phyloP scores from a whole-genome alignment of 2,888 invertebrate species.

The Halocaridina rubra region DNA sequence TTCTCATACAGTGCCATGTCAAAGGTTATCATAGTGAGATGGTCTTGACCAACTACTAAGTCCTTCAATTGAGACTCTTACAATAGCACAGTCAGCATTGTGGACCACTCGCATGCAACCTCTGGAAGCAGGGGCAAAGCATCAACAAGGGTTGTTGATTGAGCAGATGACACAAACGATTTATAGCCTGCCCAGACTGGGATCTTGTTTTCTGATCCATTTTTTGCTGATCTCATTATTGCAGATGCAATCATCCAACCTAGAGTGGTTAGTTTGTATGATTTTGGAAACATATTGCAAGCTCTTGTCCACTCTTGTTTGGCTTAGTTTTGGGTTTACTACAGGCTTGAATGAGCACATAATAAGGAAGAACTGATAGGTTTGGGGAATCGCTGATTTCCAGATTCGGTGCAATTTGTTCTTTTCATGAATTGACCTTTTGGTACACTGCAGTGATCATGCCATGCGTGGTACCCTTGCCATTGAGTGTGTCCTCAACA shows the following conservation, averaged over 20 bases:
- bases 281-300: too few relatives aligned
- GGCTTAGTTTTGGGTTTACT: conserved; percentile 16
- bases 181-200: conserved; percentile 26
- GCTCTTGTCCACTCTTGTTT: not conserved
- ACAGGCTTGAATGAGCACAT: not conserved
- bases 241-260: conserved; percentile 34
- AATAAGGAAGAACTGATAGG: conserved; percentile 9
- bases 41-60: conserved; percentile 31
- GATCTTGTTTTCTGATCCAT: conserved; percentile 14
- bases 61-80: conserved; percentile 12
- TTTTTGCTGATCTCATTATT: not conserved
- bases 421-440: not conserved
- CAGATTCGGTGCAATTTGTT: not conserved
- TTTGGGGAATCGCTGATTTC: too few relatives aligned
- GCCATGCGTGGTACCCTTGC: too few relatives aligned
- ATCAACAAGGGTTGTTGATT: not conserved
- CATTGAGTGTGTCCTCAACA: too few relatives aligned
- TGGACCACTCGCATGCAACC: conserved; percentile 22
- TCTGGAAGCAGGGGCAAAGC: conserved; percentile 31
- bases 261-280: conserved; percentile 5
- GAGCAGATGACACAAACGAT: conserved; percentile 7
- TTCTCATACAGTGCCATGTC: conserved; percentile 37
- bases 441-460: conserved; percentile 13
- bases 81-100: conserved; percentile 42
- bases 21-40: conserved; percentile 39